Percentiles rank a stretch among this genome's conserved stretches.
Conservation (phyloP, 2,888 invertebrate species). For the Brenthis daphne region DNA sequence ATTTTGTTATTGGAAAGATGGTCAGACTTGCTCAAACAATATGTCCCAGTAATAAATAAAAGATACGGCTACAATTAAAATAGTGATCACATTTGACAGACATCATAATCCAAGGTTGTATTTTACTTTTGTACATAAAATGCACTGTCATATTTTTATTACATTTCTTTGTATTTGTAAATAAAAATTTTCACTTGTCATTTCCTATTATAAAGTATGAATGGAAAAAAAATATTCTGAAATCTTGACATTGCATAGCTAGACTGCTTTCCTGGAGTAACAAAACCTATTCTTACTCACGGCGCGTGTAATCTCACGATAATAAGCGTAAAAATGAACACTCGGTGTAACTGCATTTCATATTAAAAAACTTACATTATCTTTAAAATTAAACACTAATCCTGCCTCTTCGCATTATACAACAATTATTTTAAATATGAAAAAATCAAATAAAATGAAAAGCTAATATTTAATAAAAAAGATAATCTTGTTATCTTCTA, state of each 20-base stretch:
- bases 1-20: conserved; percentile 74
- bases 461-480: no score
- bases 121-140: conserved; percentile 11
- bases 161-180: conserved; percentile 14
- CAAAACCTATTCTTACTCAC: conserved; percentile 40
- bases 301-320: conserved; percentile 60
- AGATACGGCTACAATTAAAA: conserved; percentile 4
- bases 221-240: conserved; percentile 18
- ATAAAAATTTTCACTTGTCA: conserved; percentile 30
- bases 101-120: neutral
- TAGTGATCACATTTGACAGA: conserved; percentile 1
- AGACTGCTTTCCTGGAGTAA: conserved; percentile 34
- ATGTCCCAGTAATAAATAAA: conserved; percentile 49
- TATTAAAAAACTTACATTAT: neutral
- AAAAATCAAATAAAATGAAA: no score
- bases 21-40: conserved; percentile 68
- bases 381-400: no score
- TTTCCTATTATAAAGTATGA: conserved; percentile 15
- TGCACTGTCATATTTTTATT: no score
- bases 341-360: conserved; percentile 48
- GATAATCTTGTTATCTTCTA: no score
- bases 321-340: conserved; percentile 55
- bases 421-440: no score
- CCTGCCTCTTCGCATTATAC: no score
- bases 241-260: conserved; percentile 39